Evolutionary conservation across 1,140 invertebrate species (phyloP), one percentile per base, ranked within the genome.

Genomic region (Eueides isabella): DNA sequence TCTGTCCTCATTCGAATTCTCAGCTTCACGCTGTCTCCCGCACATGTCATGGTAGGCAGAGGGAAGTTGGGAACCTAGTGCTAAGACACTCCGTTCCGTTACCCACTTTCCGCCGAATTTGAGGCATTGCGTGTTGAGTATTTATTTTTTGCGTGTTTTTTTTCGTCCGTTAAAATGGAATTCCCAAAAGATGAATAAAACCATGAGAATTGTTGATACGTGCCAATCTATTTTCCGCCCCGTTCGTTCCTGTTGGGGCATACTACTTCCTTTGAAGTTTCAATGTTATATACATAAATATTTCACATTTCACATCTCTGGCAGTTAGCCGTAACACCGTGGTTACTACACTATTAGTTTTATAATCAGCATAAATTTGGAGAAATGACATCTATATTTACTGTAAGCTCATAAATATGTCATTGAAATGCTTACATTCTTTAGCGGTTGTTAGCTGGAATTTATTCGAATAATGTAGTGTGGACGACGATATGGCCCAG

Each of bases 211-310:
- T 31, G 30, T 31, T 31, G 2, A 6, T 31, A 31, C 9, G 30
- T 26, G 48, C 23, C 48, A 55, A 14, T 48, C 41, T 48, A 19
- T 55, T 55, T 55, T 23, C 19, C 11, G 23, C 48, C 3, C 19
- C 19, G 23, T 55, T 55, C 48, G 1, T 11, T 55, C 19, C 26
- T 26, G 19, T 55, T 55, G 23, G 48, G 23, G 0, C 48, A 55
- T 55, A 55, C 48, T 12, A 55, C 48, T 55, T 55, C 48, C 48
- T 26, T 55, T 26, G 48, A 55, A 55, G 48, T 55, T n/a, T 55
- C 48, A 55, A 4, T 55, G 48, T 26, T 55, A 55, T 4, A 55
- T 26, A 55, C 23, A 55, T 55, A 55, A 55, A 55, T 55, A 26
- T 26, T 55, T 55, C 26, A 55, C 48, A 26, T 55, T 55, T 55